A percentile compares a stretch with the other conserved stretches of the same genome.
phyloP scores from a whole-genome alignment of 2,797 vertebrate species.

The Mus caroli region DNA sequence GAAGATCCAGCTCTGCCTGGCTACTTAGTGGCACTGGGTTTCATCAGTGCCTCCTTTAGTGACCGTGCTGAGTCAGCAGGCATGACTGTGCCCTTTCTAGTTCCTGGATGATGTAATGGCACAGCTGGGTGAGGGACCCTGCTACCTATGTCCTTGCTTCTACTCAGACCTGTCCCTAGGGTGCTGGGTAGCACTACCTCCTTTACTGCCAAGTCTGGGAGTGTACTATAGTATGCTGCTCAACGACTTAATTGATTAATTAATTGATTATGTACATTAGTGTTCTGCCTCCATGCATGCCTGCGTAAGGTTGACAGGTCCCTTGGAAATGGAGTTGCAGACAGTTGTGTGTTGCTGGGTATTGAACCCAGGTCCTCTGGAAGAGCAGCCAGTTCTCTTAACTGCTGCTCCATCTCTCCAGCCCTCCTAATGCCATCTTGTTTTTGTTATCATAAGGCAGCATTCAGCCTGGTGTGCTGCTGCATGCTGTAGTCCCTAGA shows the following conservation, averaged over 20 bases:
- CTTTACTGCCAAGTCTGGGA: neutral
- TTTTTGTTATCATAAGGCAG: neutral
- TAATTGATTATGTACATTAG: neutral
- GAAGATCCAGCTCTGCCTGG: neutral
- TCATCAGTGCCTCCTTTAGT: neutral
- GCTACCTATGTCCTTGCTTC: neutral
- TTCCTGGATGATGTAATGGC: neutral
- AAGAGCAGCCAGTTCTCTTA: neutral
- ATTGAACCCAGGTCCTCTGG: neutral
- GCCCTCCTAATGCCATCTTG: neutral
- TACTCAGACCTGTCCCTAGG: neutral
- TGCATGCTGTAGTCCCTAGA: neutral
- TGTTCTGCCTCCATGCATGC: neutral
- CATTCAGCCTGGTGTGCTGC: neutral
- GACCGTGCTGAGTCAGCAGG: neutral
- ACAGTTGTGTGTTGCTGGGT: neutral
- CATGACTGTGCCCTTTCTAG: neutral
- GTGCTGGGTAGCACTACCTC: accelerated
- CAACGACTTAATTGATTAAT: neutral
- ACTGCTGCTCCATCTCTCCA: neutral
- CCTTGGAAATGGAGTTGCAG: neutral
- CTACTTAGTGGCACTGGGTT: neutral
- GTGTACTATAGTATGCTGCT: neutral
- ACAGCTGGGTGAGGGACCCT: neutral
- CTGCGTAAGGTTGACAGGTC: neutral